phyloP scores from a whole-genome alignment of 2,113 vertebrate species.

The Myotis davidii region DNA sequence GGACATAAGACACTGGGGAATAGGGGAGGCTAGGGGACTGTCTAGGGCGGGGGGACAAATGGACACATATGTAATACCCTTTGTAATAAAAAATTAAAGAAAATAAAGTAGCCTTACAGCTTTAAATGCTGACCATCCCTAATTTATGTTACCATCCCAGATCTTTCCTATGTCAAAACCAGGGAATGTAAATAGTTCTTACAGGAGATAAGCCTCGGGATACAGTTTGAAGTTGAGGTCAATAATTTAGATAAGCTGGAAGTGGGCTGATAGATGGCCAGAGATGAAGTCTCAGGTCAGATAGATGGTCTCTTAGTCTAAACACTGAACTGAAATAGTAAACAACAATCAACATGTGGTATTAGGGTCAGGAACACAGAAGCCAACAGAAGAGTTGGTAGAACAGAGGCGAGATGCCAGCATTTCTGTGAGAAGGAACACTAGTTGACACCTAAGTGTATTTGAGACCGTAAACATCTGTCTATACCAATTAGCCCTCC shows the following conservation, averaged over 20 bases:
- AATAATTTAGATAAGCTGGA: background rate
- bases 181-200: background rate
- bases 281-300: background rate
- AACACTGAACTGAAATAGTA: background rate
- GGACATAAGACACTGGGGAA: no score
- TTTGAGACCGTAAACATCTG: background rate
- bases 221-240: background rate
- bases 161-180: background rate
- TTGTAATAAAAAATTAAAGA: no score
- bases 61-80: no score
- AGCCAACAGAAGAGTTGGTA: background rate
- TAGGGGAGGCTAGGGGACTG: no score
- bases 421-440: background rate
- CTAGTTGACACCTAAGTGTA: background rate
- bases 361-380: slow-evolving; percentile 54
- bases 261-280: background rate
- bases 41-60: no score
- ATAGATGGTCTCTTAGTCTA: background rate
- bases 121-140: background rate
- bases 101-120: background rate
- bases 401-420: background rate
- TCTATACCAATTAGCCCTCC: background rate
- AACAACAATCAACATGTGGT: background rate
- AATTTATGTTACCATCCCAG: background rate
- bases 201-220: background rate